Percentiles rank a stretch among this genome's conserved stretches.
phyloP scores from a whole-genome alignment of 2,797 vertebrate genomes.

The Gadopsis marmoratus region DNA sequence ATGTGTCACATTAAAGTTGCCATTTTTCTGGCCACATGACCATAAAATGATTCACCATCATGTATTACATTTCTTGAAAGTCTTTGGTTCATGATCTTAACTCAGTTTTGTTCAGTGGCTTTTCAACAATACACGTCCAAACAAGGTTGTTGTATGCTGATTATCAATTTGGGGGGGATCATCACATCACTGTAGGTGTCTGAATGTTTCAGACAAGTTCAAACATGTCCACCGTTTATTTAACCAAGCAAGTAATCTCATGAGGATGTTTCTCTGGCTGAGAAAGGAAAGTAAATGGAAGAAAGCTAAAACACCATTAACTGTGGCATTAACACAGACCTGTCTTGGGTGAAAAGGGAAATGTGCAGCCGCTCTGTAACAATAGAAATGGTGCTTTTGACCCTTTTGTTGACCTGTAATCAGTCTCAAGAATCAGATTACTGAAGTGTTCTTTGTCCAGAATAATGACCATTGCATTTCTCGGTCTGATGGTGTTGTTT shows the following conservation, averaged over 20 bases:
- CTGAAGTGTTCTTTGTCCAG: background rate
- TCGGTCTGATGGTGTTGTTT: constrained; percentile 5
- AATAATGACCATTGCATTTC: constrained; percentile 12
- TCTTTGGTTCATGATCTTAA: background rate
- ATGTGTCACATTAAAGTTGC: background rate
- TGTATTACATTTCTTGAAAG: background rate
- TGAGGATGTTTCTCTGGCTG: background rate
- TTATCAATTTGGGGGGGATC: background rate
- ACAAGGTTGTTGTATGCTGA: background rate
- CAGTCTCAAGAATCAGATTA: constrained; percentile 23
- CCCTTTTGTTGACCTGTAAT: constrained; percentile 13
- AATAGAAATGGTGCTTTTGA: constrained; percentile 18
- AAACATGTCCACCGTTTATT: constrained; percentile 4
- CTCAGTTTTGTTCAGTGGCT: background rate
- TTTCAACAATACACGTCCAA: background rate
- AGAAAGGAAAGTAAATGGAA: background rate
- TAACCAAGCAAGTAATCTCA: constrained; percentile 1
- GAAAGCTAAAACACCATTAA: background rate
- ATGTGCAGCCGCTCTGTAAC: constrained; percentile 2
- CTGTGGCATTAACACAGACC: background rate
- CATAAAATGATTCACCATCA: background rate
- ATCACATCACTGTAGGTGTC: background rate
- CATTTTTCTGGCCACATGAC: no score
- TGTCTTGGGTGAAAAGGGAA: background rate
- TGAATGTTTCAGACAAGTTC: constrained; percentile 3